Base-by-base conservation (phyloP, 2,888 invertebrate genomes). In the Callimorpha dominula region DNA sequence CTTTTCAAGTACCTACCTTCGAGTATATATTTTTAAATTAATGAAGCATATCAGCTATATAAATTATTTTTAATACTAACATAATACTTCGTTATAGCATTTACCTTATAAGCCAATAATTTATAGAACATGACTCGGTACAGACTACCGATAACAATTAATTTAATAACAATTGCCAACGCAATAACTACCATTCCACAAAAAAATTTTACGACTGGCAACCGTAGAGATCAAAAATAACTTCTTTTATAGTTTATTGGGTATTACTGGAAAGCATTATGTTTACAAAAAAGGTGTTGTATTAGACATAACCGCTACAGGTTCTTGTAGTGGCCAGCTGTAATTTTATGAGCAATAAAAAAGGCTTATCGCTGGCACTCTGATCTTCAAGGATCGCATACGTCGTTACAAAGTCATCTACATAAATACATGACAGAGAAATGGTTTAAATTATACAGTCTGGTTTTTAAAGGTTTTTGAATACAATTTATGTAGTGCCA, bases 301-400 rank as follows among this genome's bases (percentile, higher is more conserved):
- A 77, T 76, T 77, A 75, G 68, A 74, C 49, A 65, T 71, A 72
- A 72, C 52, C 50, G 4, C n/a, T 74, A 81, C 83, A 83, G 79
- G 77, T 81, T 57, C 31, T 73, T 9, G 17, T 15, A 7, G 68
- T 68, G 40, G 65, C 65, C 68, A 65, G 64, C 57, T 65, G 72
- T 74, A 68, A 76, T 75, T 84, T 83, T 78, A 84, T 76, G 74
- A 72, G 14, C 52, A 54, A 84, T 82, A 84, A 84, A 84, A 83
- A 20, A 66, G 50, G 63, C 63, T 72, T 75, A 71, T 73, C 74
- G 72, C 70, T 54, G 65, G 72, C 31, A 81, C 81, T 79, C 81
- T 60, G 62, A 71, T 31, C 63, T 70, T 73, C 68, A 60, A 69
- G 11, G 66, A 78, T 75, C 67, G 66, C 66, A 65, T 67, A 42